Percentiles rank a stretch among this genome's conserved stretches.
Conservation (phyloP, 2,797 vertebrate species). For the Craterocephalus amniculus region DNA sequence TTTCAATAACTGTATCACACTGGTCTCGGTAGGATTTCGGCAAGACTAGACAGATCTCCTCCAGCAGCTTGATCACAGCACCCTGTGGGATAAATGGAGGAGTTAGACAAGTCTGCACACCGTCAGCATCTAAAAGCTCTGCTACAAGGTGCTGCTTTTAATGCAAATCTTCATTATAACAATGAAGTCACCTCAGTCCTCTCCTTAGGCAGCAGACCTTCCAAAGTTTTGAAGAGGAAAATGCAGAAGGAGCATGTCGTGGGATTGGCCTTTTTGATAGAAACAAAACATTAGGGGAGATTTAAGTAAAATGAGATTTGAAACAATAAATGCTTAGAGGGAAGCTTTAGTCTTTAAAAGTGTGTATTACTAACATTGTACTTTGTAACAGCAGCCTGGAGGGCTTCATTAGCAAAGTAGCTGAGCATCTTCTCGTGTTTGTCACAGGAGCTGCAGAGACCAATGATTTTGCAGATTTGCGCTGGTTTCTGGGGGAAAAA, state of each 20-base stretch:
- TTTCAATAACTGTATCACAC: slow-evolving; percentile 82
- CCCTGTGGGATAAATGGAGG: slow-evolving; percentile 60
- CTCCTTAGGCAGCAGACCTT: slow-evolving; percentile 73
- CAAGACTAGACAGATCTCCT: slow-evolving; percentile 80
- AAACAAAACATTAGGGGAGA: slow-evolving; percentile 14
- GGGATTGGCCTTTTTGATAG: slow-evolving; percentile 45
- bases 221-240: slow-evolving; percentile 73
- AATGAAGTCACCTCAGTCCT: slow-evolving; percentile 73
- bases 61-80: slow-evolving; percentile 67
- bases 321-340: background rate
- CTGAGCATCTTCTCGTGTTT: slow-evolving; percentile 52
- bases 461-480: slow-evolving; percentile 69
- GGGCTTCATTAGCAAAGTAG: slow-evolving; percentile 58
- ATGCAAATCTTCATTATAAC: background rate
- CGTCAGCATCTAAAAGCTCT: background rate
- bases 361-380: slow-evolving; percentile 37
- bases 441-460: slow-evolving; percentile 68
- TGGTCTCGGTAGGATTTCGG: slow-evolving; percentile 70
- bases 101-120: background rate
- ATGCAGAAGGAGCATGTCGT: slow-evolving; percentile 73
- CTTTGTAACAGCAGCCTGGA: slow-evolving; percentile 30
- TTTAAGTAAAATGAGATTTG: background rate
- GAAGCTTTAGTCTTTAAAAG: background rate
- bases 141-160: slow-evolving; percentile 12
- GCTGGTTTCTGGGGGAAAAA: slow-evolving; percentile 71